phyloP scores from a whole-genome alignment of 2,113 vertebrate genomes.

The Lipophrys pholis region DNA sequence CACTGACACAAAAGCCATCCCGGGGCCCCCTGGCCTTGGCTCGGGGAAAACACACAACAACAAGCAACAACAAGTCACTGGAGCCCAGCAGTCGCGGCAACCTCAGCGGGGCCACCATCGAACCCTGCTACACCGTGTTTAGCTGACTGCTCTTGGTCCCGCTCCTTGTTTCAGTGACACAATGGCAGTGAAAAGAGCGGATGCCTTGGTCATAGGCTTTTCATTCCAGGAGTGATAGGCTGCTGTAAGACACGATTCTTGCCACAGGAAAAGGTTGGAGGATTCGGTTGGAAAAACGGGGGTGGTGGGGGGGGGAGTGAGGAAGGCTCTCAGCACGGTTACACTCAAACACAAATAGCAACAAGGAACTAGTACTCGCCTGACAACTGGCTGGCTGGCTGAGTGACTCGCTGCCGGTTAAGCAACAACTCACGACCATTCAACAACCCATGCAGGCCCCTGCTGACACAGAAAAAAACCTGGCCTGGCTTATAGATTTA shows the following conservation, averaged over 20 bases:
- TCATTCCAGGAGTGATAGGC: conserved; percentile 64
- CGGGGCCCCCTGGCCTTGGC: conserved; percentile 31
- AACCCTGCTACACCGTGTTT: conserved; percentile 69
- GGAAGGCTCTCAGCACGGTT: conserved; percentile 55
- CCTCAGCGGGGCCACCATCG: conserved; percentile 78
- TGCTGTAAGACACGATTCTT: conserved; percentile 63
- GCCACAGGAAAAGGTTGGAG: conserved; percentile 69
- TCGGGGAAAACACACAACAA: conserved; percentile 54
- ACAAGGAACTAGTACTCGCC: conserved; percentile 69
- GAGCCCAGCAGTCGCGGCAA: conserved; percentile 79
- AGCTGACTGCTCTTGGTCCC: conserved; percentile 63
- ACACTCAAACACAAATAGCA: conserved; percentile 78
- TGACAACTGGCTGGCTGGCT: conserved; percentile 65
- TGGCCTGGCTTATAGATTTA: conserved; percentile 58
- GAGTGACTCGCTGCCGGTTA: conserved; percentile 67
- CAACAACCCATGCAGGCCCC: conserved; percentile 70
- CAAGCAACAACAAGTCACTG: conserved; percentile 71
- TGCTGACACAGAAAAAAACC: conserved; percentile 63
- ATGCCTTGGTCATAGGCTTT: conserved; percentile 66
- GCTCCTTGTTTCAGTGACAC: conserved; percentile 72
- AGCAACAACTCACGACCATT: conserved; percentile 69
- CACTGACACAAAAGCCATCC: conserved; percentile 81
- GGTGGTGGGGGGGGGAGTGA: conserved; percentile 29
- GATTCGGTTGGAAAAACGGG: conserved; percentile 39
- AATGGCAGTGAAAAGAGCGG: conserved; percentile 51